Evolutionary conservation across 1,140 invertebrate species (phyloP), one percentile per base, ranked within the genome.

Genomic region (Caenorhabditis brenneri): DNA sequence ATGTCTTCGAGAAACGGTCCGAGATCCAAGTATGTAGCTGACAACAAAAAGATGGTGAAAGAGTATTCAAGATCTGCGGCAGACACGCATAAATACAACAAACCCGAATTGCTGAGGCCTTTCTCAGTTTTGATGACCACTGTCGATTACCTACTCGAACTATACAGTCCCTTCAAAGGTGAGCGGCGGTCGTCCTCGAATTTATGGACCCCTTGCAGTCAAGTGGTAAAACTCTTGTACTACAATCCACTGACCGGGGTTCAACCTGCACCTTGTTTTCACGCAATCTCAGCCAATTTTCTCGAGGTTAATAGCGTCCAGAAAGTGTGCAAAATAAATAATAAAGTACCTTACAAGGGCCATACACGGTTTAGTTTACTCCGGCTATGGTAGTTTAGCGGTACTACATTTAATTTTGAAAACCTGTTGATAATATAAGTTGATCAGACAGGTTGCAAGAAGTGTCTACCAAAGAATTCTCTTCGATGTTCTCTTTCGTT

Each of bases 11-110:
- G 53, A 3, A 16, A 24, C 27, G 49, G 49, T 4, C 48, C 80
- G 1, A 22, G 36, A 42, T 74, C 65, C 2, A 65, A 69, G 31
- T 51, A 22, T n/a, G 22, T 39, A 9, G 55, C 81, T 19, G 42
- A 69, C 29, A 42, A 55, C 19, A 1, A 29, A 7, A 65, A 69
- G 39, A 82, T 82, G 81, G 81, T 82, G 22, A 82, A 82, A 74
- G 55, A 82, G 29, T 69, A 69, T 27, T 69, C 81, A 3, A 36
- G 81, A 29, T 82, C 81, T 7, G 81, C 81, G n/a, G 81, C 81
- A 22, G 81, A 60, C 36, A 74, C 65, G 27, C 42, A 60, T n/a
- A 82, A 82, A 46, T 24, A 29, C 27, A 27, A 46, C 5, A 29
- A 65, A 29, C 36, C 55, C 5, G 58, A 82, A 31, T n/a, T 53